These are phyloP conservation scores for Halichoeres trimaculatus DNA, from an alignment of 2,113 vertebrate genomes.

Conservation along the genomic window DNA sequence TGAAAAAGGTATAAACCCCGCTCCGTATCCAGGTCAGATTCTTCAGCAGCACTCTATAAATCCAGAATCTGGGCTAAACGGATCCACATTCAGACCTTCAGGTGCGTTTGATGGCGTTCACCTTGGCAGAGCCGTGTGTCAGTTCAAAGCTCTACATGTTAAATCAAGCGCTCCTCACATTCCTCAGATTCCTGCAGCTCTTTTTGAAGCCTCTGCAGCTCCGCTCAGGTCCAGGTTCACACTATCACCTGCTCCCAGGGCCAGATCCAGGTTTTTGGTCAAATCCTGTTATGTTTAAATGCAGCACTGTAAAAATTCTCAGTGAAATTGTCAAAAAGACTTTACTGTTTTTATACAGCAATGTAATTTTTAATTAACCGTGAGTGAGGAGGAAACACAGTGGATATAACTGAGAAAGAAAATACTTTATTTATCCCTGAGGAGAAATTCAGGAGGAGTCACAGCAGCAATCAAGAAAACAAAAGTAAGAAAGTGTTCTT, in stretches of 20 bases:
- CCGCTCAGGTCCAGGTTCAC: background rate
- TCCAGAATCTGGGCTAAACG: background rate
- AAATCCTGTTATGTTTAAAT: too few relatives aligned
- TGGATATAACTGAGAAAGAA: too few relatives aligned
- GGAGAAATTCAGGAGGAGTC: too few relatives aligned
- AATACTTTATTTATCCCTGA: too few relatives aligned
- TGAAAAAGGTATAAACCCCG: background rate
- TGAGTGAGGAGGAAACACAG: too few relatives aligned
- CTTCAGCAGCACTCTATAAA: background rate
- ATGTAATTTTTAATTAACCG: too few relatives aligned
- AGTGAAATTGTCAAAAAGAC: too few relatives aligned
- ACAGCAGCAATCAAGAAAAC: too few relatives aligned
- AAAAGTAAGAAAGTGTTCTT: too few relatives aligned
- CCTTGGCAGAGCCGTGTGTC: constrained; percentile 4
- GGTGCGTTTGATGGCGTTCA: constrained; percentile 14
- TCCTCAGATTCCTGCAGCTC: constrained; percentile 50
- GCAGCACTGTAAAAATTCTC: too few relatives aligned
- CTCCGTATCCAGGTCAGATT: background rate
- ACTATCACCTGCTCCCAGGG: constrained; percentile 28
- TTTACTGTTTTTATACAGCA: too few relatives aligned
- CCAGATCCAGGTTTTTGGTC: too few relatives aligned
- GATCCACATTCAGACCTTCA: background rate
- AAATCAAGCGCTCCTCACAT: constrained; percentile 64
- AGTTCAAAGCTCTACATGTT: constrained; percentile 41
- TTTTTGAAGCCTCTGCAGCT: constrained; percentile 37